These are phyloP conservation scores for Otolemur garnettii DNA, from an alignment of 2,113 vertebrate species.

Conservation along the genomic window DNA sequence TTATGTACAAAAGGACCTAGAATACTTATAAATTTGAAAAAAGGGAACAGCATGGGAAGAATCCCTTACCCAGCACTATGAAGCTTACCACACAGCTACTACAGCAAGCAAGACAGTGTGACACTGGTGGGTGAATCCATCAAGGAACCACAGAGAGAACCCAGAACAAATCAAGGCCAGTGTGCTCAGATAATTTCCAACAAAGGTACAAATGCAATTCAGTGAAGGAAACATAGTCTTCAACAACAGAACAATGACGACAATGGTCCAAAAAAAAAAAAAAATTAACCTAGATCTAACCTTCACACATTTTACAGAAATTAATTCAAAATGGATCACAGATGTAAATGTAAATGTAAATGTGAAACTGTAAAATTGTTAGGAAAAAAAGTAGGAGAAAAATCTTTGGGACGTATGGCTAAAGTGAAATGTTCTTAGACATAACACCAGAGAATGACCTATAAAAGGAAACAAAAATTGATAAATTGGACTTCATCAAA, in stretches of 20 bases:
- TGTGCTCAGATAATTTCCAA: not conserved
- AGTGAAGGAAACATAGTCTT: not conserved
- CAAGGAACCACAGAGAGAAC: not conserved
- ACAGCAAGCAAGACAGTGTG: not conserved
- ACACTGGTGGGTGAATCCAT: not conserved
- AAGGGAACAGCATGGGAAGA: not conserved
- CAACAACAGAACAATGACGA: not conserved
- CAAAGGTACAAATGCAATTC: not conserved
- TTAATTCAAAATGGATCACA: not conserved
- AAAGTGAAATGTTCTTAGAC: not conserved
- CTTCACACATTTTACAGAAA: not conserved
- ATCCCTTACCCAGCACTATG: not conserved
- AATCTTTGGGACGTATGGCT: not conserved
- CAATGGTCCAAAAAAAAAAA: not conserved
- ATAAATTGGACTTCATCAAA: not conserved
- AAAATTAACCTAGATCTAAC: not conserved
- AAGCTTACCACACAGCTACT: not conserved
- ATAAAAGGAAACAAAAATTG: not conserved
- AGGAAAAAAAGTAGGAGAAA: not conserved
- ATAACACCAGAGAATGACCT: not conserved
- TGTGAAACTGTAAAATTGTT: not conserved
- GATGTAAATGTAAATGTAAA: not conserved
- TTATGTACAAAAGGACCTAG: not conserved
- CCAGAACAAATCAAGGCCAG: fast-evolving
- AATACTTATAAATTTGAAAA: not conserved